These are phyloP conservation scores for Drosophila anomalata DNA, from an alignment of 2,888 invertebrate genomes.

Conservation along the genomic window DNA sequence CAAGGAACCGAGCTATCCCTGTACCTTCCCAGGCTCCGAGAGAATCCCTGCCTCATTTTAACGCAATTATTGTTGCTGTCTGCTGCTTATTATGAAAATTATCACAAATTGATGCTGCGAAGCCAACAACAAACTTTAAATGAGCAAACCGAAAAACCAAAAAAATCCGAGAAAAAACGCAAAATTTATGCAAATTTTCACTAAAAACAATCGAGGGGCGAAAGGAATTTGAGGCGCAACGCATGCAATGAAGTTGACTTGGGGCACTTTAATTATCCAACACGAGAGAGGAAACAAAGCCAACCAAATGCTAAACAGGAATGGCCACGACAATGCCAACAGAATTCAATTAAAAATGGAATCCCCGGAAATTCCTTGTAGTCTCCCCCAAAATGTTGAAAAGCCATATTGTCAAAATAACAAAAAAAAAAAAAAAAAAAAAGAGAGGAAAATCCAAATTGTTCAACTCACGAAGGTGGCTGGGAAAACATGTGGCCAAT, in stretches of 20 bases:
- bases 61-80: conserved; percentile 65
- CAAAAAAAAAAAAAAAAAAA: conserved; percentile 21
- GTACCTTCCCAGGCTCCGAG: conserved; percentile 19
- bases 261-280: conserved; percentile 68
- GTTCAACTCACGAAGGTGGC: conserved; percentile 75
- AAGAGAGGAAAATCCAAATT: conserved; percentile 62
- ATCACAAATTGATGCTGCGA: conserved; percentile 44
- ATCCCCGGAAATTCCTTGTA: conserved; percentile 77
- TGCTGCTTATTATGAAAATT: conserved; percentile 63
- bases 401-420: conserved; percentile 52
- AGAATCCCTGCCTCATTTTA: conserved; percentile 45
- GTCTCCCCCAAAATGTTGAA: conserved; percentile 59
- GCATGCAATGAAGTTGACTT: conserved; percentile 46
- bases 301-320: conserved; percentile 49
- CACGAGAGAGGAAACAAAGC: conserved; percentile 39
- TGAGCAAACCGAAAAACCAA: conserved; percentile 15
- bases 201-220: conserved; percentile 53
- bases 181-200: conserved; percentile 29
- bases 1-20: conserved; percentile 20
- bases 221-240: conserved; percentile 28
- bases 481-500: conserved; percentile 75
- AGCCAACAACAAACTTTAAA: conserved; percentile 28
- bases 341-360: conserved; percentile 75
- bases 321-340: conserved; percentile 29
- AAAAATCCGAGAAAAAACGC: neutral